Percentiles rank a stretch among this genome's conserved stretches.
phyloP scores from a whole-genome alignment of 2,113 vertebrate genomes.

The Athene noctua region DNA sequence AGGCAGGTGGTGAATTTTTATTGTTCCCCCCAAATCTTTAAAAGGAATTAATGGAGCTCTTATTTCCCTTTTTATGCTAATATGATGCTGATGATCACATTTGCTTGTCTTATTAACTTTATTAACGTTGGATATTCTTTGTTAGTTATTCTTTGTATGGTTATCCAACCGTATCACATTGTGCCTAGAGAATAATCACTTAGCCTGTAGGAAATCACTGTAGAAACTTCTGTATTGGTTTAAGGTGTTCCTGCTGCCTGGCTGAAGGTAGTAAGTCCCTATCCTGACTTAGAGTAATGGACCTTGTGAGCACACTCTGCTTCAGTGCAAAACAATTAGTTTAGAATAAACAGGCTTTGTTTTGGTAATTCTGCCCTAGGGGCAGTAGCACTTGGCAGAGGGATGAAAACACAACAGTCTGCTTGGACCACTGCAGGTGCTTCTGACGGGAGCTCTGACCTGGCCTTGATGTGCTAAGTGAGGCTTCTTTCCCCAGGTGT shows the following conservation, averaged over 20 bases:
- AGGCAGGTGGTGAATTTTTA: not conserved
- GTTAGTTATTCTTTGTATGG: not conserved
- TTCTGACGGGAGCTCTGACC: not conserved
- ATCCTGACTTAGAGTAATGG: not conserved
- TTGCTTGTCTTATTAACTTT: not conserved
- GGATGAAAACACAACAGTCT: not conserved
- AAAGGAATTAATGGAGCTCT: not conserved
- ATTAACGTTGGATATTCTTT: not conserved
- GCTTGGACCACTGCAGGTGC: not conserved
- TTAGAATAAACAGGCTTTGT: not conserved
- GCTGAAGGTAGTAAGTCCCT: not conserved
- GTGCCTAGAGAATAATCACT: not conserved
- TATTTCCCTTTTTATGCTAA: not conserved
- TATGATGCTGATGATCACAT: not conserved
- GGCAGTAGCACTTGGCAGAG: not conserved
- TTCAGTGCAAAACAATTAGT: not conserved
- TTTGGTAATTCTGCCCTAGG: not conserved
- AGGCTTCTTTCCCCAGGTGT: not conserved
- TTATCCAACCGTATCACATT: not conserved
- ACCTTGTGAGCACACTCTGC: not conserved
- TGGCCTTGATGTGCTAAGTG: not conserved
- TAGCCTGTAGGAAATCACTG: not conserved
- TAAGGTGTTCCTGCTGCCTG: not conserved
- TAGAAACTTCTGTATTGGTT: not conserved
- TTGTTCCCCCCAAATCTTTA: not conserved